Conservation (phyloP, 2,797 vertebrate species). For the Rhinella marina region DNA sequence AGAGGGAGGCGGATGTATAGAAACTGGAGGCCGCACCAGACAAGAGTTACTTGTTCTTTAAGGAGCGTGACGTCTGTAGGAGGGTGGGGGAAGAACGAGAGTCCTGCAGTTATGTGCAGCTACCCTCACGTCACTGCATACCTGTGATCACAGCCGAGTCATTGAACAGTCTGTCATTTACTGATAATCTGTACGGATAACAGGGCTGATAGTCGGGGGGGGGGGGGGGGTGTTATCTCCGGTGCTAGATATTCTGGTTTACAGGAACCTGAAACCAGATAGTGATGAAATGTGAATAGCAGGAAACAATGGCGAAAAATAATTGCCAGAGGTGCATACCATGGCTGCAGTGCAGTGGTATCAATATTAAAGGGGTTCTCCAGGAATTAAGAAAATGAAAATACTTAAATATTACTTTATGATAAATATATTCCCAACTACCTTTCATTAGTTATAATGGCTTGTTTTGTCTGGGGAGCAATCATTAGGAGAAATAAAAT, state of each 20-base stretch:
- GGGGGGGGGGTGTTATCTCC: background rate
- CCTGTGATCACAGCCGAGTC: background rate
- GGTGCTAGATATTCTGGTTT: background rate
- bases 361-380: too few relatives aligned
- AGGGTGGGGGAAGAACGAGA: background rate
- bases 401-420: too few relatives aligned
- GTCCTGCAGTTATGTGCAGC: background rate
- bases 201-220: background rate
- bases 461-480: too few relatives aligned
- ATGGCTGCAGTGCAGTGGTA: too few relatives aligned
- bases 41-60: constrained; percentile 42
- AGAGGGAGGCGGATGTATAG: background rate
- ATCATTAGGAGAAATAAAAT: too few relatives aligned
- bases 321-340: too few relatives aligned
- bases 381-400: too few relatives aligned
- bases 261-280: background rate
- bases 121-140: constrained; percentile 16
- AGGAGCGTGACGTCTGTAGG: constrained; percentile 32
- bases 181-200: constrained; percentile 3
- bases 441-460: too few relatives aligned
- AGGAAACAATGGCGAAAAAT: background rate
- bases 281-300: background rate
- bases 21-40: background rate
- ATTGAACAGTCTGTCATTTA: background rate
- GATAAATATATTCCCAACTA: too few relatives aligned